phyloP scores from a whole-genome alignment of 2,797 vertebrate genomes.

The Clarias laeviceps region DNA sequence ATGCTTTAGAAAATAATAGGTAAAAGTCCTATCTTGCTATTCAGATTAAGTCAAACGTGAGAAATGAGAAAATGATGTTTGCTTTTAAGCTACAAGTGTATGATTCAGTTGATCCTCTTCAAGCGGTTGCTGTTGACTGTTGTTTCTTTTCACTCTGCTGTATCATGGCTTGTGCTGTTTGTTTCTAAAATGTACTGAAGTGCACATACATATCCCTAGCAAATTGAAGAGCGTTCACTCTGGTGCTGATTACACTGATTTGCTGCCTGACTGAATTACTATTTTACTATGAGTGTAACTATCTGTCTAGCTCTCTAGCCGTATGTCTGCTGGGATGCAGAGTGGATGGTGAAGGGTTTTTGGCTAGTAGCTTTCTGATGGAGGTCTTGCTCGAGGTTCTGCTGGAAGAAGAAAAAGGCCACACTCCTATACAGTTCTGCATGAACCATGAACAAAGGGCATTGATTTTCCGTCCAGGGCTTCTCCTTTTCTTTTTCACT shows the following conservation, averaged over 20 bases:
- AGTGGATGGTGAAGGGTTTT: constrained; percentile 10
- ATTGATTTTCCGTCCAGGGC: constrained; percentile 26
- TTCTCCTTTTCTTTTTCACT: constrained; percentile 36
- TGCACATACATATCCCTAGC: background rate
- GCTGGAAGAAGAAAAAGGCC: constrained; percentile 35
- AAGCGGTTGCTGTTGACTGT: background rate
- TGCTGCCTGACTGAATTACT: constrained; percentile 39
- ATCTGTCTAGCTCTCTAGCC: constrained; percentile 18
- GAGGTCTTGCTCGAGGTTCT: constrained; percentile 56
- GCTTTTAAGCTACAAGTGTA: background rate
- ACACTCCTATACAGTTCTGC: background rate
- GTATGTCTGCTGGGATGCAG: constrained; percentile 19
- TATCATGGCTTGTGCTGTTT: constrained; percentile 5
- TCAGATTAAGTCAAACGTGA: background rate
- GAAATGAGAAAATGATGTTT: background rate
- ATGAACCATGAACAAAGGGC: constrained; percentile 17
- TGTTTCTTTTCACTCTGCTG: background rate
- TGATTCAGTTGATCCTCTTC: background rate
- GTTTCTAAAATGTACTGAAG: constrained; percentile 3
- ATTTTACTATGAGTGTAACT: constrained; percentile 30
- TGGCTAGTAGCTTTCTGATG: constrained; percentile 43
- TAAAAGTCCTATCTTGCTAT: background rate
- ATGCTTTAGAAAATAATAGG: background rate
- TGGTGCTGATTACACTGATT: constrained; percentile 25
- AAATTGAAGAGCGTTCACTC: background rate